phyloP scores from a whole-genome alignment of 2,797 vertebrate species.

The Ceyx erithaca region DNA sequence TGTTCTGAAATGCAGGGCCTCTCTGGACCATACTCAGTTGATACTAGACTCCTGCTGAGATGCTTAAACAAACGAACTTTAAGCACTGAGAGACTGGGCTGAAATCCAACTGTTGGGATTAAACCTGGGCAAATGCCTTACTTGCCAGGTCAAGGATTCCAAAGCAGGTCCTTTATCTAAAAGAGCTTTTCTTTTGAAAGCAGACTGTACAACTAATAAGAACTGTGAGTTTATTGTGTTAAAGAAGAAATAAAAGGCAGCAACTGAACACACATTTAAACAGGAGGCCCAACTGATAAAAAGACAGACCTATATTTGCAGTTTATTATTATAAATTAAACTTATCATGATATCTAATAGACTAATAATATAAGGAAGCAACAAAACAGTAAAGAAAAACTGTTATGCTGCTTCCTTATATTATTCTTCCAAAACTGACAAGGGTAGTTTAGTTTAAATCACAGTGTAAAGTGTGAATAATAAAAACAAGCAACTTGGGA shows the following conservation, averaged over 20 bases:
- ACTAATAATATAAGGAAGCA: neutral
- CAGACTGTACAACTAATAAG: neutral
- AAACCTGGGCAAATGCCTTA: neutral
- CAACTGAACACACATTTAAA: neutral
- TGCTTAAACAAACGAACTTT: neutral
- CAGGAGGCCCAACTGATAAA: neutral
- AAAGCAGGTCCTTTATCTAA: neutral
- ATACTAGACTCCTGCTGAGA: neutral
- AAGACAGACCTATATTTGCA: neutral
- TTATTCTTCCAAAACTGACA: conserved; percentile 41
- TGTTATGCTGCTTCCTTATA: too few relatives aligned
- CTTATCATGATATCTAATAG: neutral
- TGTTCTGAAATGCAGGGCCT: neutral
- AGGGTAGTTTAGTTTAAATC: conserved; percentile 58
- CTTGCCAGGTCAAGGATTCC: neutral
- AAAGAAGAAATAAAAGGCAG: neutral
- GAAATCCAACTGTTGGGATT: neutral
- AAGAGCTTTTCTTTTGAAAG: neutral
- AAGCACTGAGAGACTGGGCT: neutral
- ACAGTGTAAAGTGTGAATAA: conserved; percentile 55
- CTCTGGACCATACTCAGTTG: neutral
- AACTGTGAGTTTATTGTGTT: neutral
- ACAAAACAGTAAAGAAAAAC: neutral
- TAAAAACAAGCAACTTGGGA: conserved; percentile 60
- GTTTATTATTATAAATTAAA: neutral